Evolutionary conservation across 2,797 vertebrate species (phyloP).

Genomic region (Spea hammondii): DNA sequence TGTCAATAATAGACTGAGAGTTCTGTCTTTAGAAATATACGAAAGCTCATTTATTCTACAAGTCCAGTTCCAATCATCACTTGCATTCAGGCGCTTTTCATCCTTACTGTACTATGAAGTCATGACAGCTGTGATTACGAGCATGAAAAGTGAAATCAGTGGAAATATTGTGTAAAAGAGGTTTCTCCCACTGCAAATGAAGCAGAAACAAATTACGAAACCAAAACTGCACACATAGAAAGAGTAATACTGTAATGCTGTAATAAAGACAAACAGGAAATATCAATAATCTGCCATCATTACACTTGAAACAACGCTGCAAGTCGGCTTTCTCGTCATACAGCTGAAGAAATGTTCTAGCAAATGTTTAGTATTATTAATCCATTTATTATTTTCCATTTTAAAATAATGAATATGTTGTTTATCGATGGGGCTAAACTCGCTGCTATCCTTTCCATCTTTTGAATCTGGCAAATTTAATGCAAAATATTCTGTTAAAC

Average conservation of each 20-base stretch:
- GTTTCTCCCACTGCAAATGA: constrained; percentile 50
- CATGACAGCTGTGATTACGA: constrained; percentile 68
- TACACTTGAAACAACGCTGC: constrained; percentile 4
- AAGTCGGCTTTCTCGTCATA: not conserved
- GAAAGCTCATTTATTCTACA: constrained; percentile 1
- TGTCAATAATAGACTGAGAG: not conserved
- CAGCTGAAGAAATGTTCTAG: not conserved
- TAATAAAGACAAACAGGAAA: constrained; percentile 21
- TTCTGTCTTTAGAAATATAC: not conserved
- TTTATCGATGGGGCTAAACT: too few relatives aligned
- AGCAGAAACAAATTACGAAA: constrained; percentile 58
- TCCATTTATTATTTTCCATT: too few relatives aligned
- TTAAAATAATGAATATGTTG: too few relatives aligned
- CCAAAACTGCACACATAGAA: constrained; percentile 52
- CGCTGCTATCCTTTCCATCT: too few relatives aligned
- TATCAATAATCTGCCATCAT: constrained; percentile 38
- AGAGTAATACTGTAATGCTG: constrained; percentile 8
- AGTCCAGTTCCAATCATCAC: constrained; percentile 44
- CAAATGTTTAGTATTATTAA: too few relatives aligned
- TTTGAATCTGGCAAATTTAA: too few relatives aligned
- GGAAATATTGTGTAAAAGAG: constrained; percentile 56
- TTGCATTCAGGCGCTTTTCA: constrained; percentile 66
- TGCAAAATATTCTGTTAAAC: too few relatives aligned
- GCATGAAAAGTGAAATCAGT: constrained; percentile 55
- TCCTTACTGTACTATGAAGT: constrained; percentile 62